Base-by-base conservation (phyloP, 2,888 invertebrate genomes). In the Andricus quercusramuli region DNA sequence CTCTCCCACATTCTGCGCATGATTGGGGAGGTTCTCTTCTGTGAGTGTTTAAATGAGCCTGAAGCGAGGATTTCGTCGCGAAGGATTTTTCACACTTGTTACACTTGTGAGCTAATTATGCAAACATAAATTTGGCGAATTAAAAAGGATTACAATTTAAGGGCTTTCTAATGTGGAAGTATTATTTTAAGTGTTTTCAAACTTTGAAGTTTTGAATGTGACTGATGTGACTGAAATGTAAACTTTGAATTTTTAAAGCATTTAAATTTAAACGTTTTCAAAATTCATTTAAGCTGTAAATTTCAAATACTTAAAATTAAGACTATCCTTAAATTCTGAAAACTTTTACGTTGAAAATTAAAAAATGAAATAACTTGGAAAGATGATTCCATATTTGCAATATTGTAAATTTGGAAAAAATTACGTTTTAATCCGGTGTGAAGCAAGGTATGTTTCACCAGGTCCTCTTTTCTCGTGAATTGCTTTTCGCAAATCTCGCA, bases 1-100 rank as follows among this genome's bases (percentile, higher is more conserved):
- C 96, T 80, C 96, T 94, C 9, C 95, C 95, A 93, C 97, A 97
- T 92, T 96, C 96, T 90, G 96, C 95, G 91, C 97, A 97, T 84
- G 95, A 95, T 77, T 96, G 95, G 78, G 97, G 96, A 78, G 95
- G 95, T 91, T 97, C 96, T 92, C 96, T 94, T 85, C 95, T 94
- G 92, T 97, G 97, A 79, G 96, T 96, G 84, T 94, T 92, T 90
- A 95, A 93, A 92, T 97, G 97, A 25, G 96, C 95, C 85, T 95
- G 95, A 88, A 96, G 93, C 80, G 96, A 95, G 41, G 95, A 94
- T 89, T 96, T 96, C 79, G 95, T 95, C 59, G 95, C 94, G 92
- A 96, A 97, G 66, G 93, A 89, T 93, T 96, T 96, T 64, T 93
- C 90, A 92, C 97, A 97, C 74, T 93, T 92, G 32, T 89, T 88